Evolutionary conservation across 2,797 vertebrate genomes (phyloP).

Genomic region (Loriculus beryllinus): DNA sequence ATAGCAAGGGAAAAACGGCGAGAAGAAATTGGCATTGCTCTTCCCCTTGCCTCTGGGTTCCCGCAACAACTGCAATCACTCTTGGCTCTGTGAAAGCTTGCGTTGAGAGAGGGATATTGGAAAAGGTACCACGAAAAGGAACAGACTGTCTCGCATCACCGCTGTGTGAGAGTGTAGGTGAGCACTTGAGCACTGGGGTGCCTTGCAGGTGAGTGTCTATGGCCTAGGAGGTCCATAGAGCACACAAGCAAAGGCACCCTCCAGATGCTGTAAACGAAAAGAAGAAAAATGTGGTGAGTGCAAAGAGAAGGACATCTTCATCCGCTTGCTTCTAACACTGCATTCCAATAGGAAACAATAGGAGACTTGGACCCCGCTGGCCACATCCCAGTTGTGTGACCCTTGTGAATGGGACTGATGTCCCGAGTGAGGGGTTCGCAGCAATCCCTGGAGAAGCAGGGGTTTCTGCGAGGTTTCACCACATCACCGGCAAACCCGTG

Average conservation of each 20-base stretch:
- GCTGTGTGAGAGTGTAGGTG: rapidly evolving
- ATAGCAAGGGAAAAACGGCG: neutral
- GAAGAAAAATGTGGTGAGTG: neutral
- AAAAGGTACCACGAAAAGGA: neutral
- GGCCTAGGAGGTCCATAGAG: neutral
- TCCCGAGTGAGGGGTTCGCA: neutral
- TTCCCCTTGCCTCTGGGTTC: neutral
- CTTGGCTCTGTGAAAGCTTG: neutral
- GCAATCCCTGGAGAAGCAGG: neutral
- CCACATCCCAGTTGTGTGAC: neutral
- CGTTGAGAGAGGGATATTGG: neutral
- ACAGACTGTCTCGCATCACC: rapidly evolving
- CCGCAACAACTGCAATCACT: neutral
- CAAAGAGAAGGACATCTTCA: neutral
- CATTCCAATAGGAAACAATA: rapidly evolving
- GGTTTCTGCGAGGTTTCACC: neutral
- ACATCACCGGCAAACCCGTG: neutral
- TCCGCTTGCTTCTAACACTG: neutral
- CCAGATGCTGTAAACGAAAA: neutral
- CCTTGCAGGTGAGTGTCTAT: neutral
- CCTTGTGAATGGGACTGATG: neutral
- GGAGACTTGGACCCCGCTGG: neutral
- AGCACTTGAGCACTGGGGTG: neutral
- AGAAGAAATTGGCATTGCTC: neutral
- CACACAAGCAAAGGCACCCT: neutral